Evolutionary conservation across 2,888 invertebrate genomes (phyloP).

Genomic region (Heteropelma amictum): DNA sequence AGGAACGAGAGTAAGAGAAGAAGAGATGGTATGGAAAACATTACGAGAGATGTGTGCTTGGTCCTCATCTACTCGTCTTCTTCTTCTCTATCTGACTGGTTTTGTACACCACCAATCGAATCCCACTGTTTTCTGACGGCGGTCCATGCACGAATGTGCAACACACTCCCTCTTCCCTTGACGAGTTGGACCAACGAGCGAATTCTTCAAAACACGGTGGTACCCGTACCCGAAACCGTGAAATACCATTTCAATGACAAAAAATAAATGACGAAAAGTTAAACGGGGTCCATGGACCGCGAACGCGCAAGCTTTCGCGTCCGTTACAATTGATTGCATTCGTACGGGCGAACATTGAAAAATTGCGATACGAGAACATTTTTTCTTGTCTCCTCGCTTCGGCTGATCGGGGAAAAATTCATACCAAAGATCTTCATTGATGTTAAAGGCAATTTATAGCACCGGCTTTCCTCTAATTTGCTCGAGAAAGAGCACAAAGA

Average conservation of each 20-base stretch:
- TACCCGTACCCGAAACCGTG: constrained; percentile 13
- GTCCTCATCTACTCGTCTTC: constrained; percentile 18
- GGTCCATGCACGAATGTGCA: background rate
- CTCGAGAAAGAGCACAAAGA: constrained; percentile 31
- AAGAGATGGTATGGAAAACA: constrained; percentile 27
- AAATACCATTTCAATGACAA: constrained; percentile 21
- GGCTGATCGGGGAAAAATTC: background rate
- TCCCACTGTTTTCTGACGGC: constrained; percentile 27
- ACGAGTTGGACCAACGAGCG: constrained; percentile 23
- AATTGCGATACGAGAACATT: constrained; percentile 17
- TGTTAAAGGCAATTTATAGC: constrained; percentile 40
- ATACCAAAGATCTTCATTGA: background rate
- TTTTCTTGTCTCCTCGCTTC: background rate
- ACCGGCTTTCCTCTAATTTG: constrained; percentile 40
- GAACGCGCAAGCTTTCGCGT: background rate
- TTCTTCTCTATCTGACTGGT: constrained; percentile 1
- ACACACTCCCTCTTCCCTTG: constrained; percentile 2
- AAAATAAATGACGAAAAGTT: constrained; percentile 11
- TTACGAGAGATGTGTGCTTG: constrained; percentile 38
- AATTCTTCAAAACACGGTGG: constrained; percentile 28
- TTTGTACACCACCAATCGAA: constrained; percentile 38
- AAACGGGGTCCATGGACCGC: background rate
- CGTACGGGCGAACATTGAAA: background rate
- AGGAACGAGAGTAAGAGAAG: background rate
- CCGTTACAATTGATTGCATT: background rate